Evolutionary conservation across 2,113 vertebrate genomes (phyloP).

Genomic region (mouse (Mus musculus)): GRCm39 chr2:43745001-43745500

Average conservation of each 20-base stretch:
- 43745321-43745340: constrained; percentile 12
- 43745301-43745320: constrained; percentile 19
- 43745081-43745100: no score
- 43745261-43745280: constrained; percentile 54
- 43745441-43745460: neutral
- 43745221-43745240: no score
- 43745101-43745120: no score
- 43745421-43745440: constrained; percentile 1
- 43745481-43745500: constrained; percentile 18
- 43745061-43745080: no score
- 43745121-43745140: no score
- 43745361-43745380: neutral
- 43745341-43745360: constrained; percentile 39
- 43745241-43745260: neutral
- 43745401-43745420: constrained; percentile 16
- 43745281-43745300: neutral
- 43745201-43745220: no score
- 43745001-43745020: no score
- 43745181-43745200: no score
- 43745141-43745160: no score
- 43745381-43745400: constrained; percentile 7
- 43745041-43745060: no score
- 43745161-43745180: no score
- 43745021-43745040: no score
- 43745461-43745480: neutral